A percentile compares a stretch with the other conserved stretches of the same genome.
Evolutionary conservation across 2,888 invertebrate genomes (phyloP).

Genomic region (Lepidochitona cinerea): DNA sequence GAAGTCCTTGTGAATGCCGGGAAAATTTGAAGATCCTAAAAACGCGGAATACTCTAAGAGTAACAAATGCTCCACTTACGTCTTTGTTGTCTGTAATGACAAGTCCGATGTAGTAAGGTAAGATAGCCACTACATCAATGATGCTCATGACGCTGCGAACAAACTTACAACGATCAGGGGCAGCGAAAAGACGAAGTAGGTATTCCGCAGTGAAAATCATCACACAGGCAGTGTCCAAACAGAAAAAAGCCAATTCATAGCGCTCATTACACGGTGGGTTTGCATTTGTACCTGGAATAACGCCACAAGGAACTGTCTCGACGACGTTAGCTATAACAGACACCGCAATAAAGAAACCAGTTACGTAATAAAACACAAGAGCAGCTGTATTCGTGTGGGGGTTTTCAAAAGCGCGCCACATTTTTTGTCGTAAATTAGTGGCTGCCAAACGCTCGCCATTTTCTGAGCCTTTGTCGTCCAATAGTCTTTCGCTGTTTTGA

Average conservation of each 20-base stretch:
- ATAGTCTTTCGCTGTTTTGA: slow-evolving; percentile 97
- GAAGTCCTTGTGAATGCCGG: slow-evolving; percentile 97
- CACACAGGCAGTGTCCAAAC: slow-evolving; percentile 99
- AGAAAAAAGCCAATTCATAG: slow-evolving; percentile 95
- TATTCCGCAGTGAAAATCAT: slow-evolving; percentile 99
- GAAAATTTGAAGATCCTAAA: slow-evolving; percentile 99
- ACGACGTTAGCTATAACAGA: slow-evolving; percentile 99
- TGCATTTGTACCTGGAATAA: slow-evolving; percentile 74
- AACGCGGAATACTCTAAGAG: slow-evolving; percentile 97
- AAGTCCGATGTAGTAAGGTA: slow-evolving; percentile 98
- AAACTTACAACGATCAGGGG: slow-evolving; percentile 98
- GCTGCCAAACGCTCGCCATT: slow-evolving; percentile 78
- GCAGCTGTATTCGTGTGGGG: slow-evolving; percentile 98
- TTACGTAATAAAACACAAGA: slow-evolving; percentile 99
- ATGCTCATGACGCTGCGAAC: slow-evolving; percentile 99
- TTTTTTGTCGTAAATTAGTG: slow-evolving; percentile 79
- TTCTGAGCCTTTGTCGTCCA: slow-evolving; percentile 83
- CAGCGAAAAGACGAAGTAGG: slow-evolving; percentile 91
- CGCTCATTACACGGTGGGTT: slow-evolving; percentile 91
- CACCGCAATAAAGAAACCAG: slow-evolving; percentile 99
- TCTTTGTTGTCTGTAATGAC: slow-evolving; percentile 98
- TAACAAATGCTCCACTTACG: slow-evolving; percentile 99
- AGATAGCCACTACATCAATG: slow-evolving; percentile 98
- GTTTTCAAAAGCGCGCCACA: slow-evolving; percentile 99
- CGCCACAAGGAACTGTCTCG: slow-evolving; percentile 96